A percentile compares a stretch with the other conserved stretches of the same genome.
Conservation (phyloP, 2,888 invertebrate species). For the Autographa gamma region DNA sequence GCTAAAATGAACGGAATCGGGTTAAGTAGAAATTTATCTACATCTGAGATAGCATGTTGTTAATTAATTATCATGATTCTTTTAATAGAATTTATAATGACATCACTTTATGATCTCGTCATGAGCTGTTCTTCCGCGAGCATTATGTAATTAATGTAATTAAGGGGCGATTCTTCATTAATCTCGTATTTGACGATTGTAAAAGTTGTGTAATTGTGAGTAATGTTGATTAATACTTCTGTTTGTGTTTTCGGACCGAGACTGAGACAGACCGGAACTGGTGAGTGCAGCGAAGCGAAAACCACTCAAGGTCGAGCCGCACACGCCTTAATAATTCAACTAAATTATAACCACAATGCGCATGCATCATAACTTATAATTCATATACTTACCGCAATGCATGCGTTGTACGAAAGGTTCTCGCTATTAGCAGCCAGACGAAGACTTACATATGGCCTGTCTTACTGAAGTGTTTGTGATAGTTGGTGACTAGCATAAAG, state of each 20-base stretch:
- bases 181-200: slow-evolving; percentile 25
- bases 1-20: background rate
- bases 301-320: slow-evolving; percentile 78
- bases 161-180: slow-evolving; percentile 16
- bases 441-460: slow-evolving; percentile 16
- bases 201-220: slow-evolving; percentile 58
- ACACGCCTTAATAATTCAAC: slow-evolving; percentile 71
- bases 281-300: slow-evolving; percentile 75
- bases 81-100: slow-evolving; percentile 37
- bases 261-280: slow-evolving; percentile 80
- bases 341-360: slow-evolving; percentile 62
- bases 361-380: slow-evolving; percentile 52
- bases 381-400: slow-evolving; percentile 25
- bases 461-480: slow-evolving; percentile 15
- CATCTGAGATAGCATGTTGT: slow-evolving; percentile 8
- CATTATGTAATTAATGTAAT: slow-evolving; percentile 25
- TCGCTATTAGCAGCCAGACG: slow-evolving; percentile 18
- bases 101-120: slow-evolving; percentile 33
- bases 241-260: slow-evolving; percentile 75
- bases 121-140: slow-evolving; percentile 23
- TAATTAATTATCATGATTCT: slow-evolving; percentile 7
- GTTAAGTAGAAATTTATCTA: slow-evolving; percentile 5
- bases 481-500: background rate
- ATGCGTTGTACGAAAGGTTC: slow-evolving; percentile 7
- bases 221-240: slow-evolving; percentile 73